Evolutionary conservation across 2,797 vertebrate genomes (phyloP), one percentile per base, ranked within the genome.

Genomic region (Darevskia mixta): DNA sequence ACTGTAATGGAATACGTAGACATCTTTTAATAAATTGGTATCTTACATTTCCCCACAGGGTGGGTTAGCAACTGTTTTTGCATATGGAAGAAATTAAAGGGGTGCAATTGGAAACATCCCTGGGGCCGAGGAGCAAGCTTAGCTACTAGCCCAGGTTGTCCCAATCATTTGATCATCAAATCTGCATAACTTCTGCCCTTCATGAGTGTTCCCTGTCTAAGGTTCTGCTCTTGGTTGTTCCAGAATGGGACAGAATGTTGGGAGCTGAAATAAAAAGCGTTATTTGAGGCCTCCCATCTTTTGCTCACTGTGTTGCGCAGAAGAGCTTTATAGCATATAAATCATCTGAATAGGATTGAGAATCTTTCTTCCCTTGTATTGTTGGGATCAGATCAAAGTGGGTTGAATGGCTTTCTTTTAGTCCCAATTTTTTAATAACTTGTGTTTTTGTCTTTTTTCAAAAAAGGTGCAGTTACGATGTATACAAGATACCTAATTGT

Each of bases 401-500:
- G 85, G 29, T 32, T 83, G 29, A 11, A 23, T 69, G 20, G 67
- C 17, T 35, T 80, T 67, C 8, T 41, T 78, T 71, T 61, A 18
- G 75, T 72, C 20, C 11, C 35, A 11, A 78, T 69, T 82, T 29
- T 86, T 77, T 1, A 45, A 61, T 90, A 87, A 29, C 20, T 78
- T 8, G 38, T 32, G 2, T 35, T 43, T 17, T 20, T 84, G 41
- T 84, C 89, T 92, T 89, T 8, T 83, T 69, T 13, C 49, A 55
- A 55, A 15, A 38, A 75, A 99, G 99, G 97, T 83, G 94, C 93
- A 35, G 92, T 96, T 92, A 99, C 98, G 35, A 98, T 99, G 91
- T 99, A 98, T 81, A 95, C 96, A 93, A 97, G 98, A 90, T 99
- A 98, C 93, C 98, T 98, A 96, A 98, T 97, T 89, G 95, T 99